Conservation (phyloP, 2,888 invertebrate species). For the Plagodis dolabraria region DNA sequence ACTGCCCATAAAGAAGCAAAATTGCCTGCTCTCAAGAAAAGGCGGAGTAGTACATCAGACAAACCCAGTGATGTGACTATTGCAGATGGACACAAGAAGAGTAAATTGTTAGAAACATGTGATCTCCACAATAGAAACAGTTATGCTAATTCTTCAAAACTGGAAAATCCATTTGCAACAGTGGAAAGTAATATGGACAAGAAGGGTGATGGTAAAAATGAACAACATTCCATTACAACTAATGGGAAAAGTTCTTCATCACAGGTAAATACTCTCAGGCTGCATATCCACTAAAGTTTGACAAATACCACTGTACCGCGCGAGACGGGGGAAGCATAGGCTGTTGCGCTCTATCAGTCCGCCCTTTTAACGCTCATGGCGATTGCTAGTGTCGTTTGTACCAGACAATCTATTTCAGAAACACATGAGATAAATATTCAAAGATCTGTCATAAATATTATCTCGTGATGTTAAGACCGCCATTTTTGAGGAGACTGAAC, state of each 20-base stretch:
- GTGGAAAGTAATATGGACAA: conserved; percentile 71
- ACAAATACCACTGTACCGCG: no score
- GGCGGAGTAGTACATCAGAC: conserved; percentile 78
- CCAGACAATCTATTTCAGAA: no score
- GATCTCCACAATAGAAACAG: conserved; percentile 71
- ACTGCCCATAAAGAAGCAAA: conserved; percentile 69
- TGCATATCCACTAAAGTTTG: no score
- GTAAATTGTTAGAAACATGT: conserved; percentile 67
- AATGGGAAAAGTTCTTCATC: conserved; percentile 68
- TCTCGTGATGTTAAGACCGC: no score
- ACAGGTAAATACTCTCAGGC: conserved; percentile 52
- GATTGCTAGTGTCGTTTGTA: no score
- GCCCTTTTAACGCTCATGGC: no score
- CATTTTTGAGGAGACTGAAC: no score
- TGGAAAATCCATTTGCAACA: conserved; percentile 56
- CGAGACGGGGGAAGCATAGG: no score
- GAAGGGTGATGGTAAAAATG: conserved; percentile 63
- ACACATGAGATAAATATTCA: no score
- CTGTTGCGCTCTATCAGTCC: no score
- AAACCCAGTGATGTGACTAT: conserved; percentile 72
- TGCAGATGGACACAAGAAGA: conserved; percentile 68
- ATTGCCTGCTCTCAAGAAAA: conserved; percentile 71
- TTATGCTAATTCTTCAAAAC: conserved; percentile 58
- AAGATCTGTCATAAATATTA: no score
- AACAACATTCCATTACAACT: conserved; percentile 54